Evolutionary conservation across 53 echinoderm and acorn worm species (phyloP).

Genomic region (Echinarachnius parma): DNA sequence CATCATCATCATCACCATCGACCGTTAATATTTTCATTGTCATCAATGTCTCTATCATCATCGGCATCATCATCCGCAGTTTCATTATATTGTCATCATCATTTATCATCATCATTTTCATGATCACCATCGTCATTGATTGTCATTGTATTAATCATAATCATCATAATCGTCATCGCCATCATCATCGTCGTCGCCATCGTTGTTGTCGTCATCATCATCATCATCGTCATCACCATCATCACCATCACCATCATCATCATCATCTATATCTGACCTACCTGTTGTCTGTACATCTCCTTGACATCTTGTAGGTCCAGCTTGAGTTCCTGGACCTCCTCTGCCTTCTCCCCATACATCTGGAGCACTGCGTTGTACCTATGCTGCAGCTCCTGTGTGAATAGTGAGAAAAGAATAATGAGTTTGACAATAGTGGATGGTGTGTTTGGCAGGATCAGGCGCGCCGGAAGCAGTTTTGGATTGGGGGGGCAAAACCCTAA

Average conservation of each 20-base stretch:
- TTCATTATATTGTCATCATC: too few species aligned
- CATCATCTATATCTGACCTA: constrained; percentile 2
- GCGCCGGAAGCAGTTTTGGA: too few species aligned
- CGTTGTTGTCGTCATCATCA: background rate
- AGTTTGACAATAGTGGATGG: background rate
- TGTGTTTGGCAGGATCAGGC: too few species aligned
- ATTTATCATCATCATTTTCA: background rate
- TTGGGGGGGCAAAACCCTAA: too few species aligned
- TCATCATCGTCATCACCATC: background rate
- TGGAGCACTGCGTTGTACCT: constrained; percentile 96
- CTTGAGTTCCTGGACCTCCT: constrained; percentile 87
- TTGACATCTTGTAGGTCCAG: constrained; percentile 95
- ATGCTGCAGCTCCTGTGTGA: constrained; percentile 73
- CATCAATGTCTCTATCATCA: too few species aligned
- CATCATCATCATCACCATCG: too few species aligned
- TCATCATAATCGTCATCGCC: background rate
- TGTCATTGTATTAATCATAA: background rate
- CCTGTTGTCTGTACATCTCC: constrained; percentile 99
- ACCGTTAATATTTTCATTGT: too few species aligned
- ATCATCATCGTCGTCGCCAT: background rate
- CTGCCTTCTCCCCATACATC: constrained; percentile 99
- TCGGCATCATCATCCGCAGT: too few species aligned
- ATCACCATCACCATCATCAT: background rate
- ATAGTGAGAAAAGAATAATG: background rate
- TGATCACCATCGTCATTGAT: background rate